Evolutionary conservation across 1,140 invertebrate genomes (phyloP).

Genomic region (Zeugodacus cucurbitae): DNA sequence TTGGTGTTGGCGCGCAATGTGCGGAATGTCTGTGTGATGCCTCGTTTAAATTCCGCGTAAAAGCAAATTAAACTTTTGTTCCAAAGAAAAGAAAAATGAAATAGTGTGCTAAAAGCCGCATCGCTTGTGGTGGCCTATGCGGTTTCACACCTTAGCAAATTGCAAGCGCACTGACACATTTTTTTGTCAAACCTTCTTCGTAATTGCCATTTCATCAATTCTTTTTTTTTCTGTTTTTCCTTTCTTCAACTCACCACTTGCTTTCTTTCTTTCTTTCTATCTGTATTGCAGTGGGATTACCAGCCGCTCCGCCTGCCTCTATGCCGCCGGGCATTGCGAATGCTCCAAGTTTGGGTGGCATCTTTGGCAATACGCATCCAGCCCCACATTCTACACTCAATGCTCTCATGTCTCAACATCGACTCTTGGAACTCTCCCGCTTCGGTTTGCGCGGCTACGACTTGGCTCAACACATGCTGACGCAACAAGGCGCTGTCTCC

Average conservation of each 20-base stretch:
- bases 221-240: not conserved
- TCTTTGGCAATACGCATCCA: conserved; percentile 50
- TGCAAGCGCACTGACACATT: conserved; percentile 24
- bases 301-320: conserved; percentile 63
- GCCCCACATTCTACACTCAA: conserved; percentile 69
- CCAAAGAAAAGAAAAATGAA: not conserved
- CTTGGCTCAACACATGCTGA: conserved; percentile 86
- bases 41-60: conserved; percentile 44
- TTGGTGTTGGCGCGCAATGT: conserved; percentile 38
- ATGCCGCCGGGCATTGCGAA: conserved; percentile 65
- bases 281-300: conserved; percentile 50
- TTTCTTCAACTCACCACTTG: not conserved
- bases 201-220: not conserved
- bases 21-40: conserved; percentile 44
- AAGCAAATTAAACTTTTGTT: conserved; percentile 35
- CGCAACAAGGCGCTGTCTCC: conserved; percentile 90
- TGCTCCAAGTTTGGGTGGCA: conserved; percentile 62
- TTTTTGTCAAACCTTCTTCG: not conserved
- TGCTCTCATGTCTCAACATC: conserved; percentile 76
- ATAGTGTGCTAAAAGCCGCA: not conserved
- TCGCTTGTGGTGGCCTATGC: not conserved
- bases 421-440: conserved; percentile 84
- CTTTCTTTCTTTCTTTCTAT: not conserved
- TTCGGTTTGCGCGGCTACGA: conserved; percentile 88
- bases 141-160: conserved; percentile 8